Evolutionary conservation across 2,113 vertebrate genomes (phyloP).

Genomic region (Pituophis catenifer): DNA sequence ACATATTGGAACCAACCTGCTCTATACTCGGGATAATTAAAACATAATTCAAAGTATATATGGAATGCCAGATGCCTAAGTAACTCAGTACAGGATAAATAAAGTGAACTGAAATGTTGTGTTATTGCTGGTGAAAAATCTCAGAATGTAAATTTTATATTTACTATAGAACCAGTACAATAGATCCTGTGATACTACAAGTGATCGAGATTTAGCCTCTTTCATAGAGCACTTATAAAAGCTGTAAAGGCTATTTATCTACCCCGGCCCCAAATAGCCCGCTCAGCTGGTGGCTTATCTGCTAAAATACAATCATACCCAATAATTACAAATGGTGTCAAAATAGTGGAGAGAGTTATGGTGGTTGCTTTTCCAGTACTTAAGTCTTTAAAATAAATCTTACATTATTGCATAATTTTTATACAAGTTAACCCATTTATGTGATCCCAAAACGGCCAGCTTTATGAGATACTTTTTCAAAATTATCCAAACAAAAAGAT

Average conservation of each 20-base stretch:
- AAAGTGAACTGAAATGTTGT: constrained; percentile 4
- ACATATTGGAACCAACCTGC: constrained; percentile 53
- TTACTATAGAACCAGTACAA: constrained; percentile 23
- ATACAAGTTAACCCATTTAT: constrained; percentile 20
- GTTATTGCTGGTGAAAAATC: constrained; percentile 22
- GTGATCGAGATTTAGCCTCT: neutral
- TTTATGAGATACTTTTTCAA: neutral
- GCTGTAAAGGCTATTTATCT: neutral
- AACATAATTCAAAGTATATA: constrained; percentile 45
- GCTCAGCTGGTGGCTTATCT: constrained; percentile 13
- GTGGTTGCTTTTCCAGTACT: neutral
- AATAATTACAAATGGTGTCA: neutral
- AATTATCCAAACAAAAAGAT: constrained; percentile 1
- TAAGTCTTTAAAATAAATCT: neutral
- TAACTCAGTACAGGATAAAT: constrained; percentile 40
- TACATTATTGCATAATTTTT: constrained; percentile 3
- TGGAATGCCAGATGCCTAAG: constrained; percentile 60
- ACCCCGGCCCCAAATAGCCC: neutral
- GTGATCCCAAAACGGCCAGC: constrained; percentile 16
- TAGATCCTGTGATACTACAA: neutral
- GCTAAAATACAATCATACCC: neutral
- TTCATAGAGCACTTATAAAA: neutral
- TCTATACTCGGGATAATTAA: constrained; percentile 48
- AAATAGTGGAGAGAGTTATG: neutral
- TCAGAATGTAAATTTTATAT: constrained; percentile 29